A percentile compares a stretch with the other conserved stretches of the same genome.
These are phyloP conservation scores for Lacerta viridis DNA, from an alignment of 2,797 vertebrate genomes.

Conservation along the genomic window DNA sequence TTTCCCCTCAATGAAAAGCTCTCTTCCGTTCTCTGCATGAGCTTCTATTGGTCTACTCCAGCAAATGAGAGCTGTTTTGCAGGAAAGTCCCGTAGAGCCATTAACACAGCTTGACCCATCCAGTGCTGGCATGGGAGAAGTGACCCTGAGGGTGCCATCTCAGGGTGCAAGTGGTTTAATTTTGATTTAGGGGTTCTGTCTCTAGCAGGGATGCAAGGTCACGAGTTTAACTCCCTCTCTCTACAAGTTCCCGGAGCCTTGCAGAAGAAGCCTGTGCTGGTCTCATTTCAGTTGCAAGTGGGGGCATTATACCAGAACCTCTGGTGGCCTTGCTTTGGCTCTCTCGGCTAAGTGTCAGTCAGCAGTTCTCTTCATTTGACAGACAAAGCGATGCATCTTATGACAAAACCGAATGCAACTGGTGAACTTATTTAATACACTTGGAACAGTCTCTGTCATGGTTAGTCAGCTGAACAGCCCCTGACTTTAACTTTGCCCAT, in stretches of 20 bases:
- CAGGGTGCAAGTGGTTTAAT: constrained; percentile 15
- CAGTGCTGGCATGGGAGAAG: background rate
- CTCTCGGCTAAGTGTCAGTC: background rate
- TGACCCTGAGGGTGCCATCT: background rate
- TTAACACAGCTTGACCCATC: background rate
- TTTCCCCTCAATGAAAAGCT: background rate
- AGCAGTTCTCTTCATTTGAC: background rate
- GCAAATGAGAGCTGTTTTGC: background rate
- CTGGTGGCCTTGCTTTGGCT: background rate
- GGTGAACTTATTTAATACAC: background rate
- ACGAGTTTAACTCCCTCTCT: constrained; percentile 51
- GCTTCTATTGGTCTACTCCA: background rate
- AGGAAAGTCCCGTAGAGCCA: accelerated
- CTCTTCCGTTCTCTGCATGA: background rate
- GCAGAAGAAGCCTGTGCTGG: background rate
- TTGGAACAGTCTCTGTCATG: background rate
- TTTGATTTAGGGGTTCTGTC: constrained; percentile 15
- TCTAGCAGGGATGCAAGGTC: constrained; percentile 41
- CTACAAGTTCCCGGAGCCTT: constrained; percentile 19
- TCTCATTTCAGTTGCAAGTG: constrained; percentile 27
- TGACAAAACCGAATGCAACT: background rate
- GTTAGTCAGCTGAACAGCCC: background rate
- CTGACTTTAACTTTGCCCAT: background rate
- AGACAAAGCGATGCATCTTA: background rate
- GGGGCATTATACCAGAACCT: background rate